A percentile compares a stretch with the other conserved stretches of the same genome.
These are phyloP conservation scores for Geotrupes spiniger DNA, from an alignment of 2,888 invertebrate species.

Conservation along the genomic window DNA sequence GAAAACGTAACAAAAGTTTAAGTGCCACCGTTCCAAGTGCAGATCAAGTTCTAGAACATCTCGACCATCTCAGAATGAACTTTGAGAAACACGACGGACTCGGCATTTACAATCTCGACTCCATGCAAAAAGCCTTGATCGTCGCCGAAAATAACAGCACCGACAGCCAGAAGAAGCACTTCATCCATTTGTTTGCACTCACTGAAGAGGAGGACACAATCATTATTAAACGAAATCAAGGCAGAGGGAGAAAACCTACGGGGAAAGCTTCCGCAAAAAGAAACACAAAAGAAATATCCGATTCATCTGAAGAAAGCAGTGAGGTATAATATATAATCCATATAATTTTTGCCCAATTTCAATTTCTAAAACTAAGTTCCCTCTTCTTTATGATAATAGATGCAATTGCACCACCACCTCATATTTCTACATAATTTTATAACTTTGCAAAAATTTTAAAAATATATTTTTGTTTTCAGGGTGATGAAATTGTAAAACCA, in stretches of 20 bases:
- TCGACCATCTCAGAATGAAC: slow-evolving; percentile 83
- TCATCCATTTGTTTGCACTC: slow-evolving; percentile 83
- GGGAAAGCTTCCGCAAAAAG: slow-evolving; percentile 50
- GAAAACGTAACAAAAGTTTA: slow-evolving; percentile 75
- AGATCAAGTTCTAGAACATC: slow-evolving; percentile 85
- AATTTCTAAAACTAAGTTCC: too few species aligned
- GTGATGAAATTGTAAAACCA: slow-evolving; percentile 88
- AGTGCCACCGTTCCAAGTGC: slow-evolving; percentile 70
- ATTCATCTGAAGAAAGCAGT: slow-evolving; percentile 74
- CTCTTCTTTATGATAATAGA: too few species aligned
- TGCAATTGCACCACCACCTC: too few species aligned
- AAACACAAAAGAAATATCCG: slow-evolving; percentile 52
- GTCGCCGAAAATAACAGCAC: slow-evolving; percentile 84
- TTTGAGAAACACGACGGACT: slow-evolving; percentile 67
- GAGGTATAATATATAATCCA: slow-evolving; percentile 64
- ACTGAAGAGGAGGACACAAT: slow-evolving; percentile 84
- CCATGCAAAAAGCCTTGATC: slow-evolving; percentile 88
- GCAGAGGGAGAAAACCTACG: slow-evolving; percentile 52
- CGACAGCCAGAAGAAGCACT: slow-evolving; percentile 87
- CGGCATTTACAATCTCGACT: slow-evolving; percentile 82
- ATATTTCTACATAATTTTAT: too few species aligned
- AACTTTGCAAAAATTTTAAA: too few species aligned
- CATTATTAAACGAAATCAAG: slow-evolving; percentile 59
- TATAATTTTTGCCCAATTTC: too few species aligned
- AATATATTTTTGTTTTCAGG: slow-evolving; percentile 53